phyloP scores from a whole-genome alignment of 1,140 invertebrate genomes.

The Orius laevigatus region DNA sequence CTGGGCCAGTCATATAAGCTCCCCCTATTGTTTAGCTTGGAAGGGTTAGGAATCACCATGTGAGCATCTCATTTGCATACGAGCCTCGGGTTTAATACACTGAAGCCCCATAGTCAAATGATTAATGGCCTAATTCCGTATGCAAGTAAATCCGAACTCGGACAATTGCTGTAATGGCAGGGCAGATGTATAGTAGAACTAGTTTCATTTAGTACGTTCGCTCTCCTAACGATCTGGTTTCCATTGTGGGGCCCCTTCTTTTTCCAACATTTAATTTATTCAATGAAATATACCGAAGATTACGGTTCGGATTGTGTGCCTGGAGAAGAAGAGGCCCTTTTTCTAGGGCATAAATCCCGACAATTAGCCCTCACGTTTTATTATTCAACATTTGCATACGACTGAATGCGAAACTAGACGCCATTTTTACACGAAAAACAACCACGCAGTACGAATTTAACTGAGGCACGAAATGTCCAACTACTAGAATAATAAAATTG shows the following conservation, averaged over 20 bases:
- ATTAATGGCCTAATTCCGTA: conserved; percentile 15
- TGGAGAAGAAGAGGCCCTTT: too few relatives aligned
- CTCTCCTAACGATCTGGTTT: conserved; percentile 10
- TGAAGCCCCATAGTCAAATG: conserved; percentile 8
- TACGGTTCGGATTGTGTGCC: too few relatives aligned
- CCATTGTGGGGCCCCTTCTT: conserved; percentile 5
- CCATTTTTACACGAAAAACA: too few relatives aligned
- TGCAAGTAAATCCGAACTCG: conserved; percentile 14
- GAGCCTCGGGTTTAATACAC: conserved; percentile 10
- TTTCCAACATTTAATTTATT: conserved; percentile 11
- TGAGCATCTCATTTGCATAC: conserved; percentile 8
- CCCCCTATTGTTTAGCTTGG: conserved; percentile 6
- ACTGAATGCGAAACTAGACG: too few relatives aligned
- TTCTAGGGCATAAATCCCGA: too few relatives aligned
- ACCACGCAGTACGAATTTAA: too few relatives aligned
- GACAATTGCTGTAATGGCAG: conserved; percentile 14
- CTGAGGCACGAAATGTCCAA: too few relatives aligned
- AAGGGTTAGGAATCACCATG: not conserved
- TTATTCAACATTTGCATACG: too few relatives aligned
- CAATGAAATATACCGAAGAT: conserved; percentile 6
- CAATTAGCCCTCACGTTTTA: too few relatives aligned
- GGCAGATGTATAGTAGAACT: conserved; percentile 13
- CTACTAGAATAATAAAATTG: too few relatives aligned
- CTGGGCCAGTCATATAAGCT: too few relatives aligned
- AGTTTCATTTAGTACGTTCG: conserved; percentile 12